Evolutionary conservation across 2,888 invertebrate genomes (phyloP), one percentile per base, ranked within the genome.

Genomic region (Rambutsinella grinnellia): DNA sequence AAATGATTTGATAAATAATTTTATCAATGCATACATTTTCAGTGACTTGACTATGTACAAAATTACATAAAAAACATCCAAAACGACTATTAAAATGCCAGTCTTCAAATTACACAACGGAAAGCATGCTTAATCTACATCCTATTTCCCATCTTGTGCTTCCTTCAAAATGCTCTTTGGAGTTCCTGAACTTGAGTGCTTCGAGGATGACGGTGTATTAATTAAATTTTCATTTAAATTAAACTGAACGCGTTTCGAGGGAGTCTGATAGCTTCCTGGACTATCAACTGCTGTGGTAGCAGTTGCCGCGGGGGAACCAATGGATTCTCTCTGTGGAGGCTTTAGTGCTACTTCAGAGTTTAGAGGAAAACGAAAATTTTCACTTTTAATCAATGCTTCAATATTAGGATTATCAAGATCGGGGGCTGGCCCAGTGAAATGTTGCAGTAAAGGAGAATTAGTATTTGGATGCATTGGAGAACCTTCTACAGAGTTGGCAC

Each of bases 141-240:
- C n/a, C 49, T 23, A 62, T 51, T 21, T 24, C 24, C 46, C 24
- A 8, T 74, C 56, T 27, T 66, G 66, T n/a, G 61, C 28, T 21
- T 72, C 77, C 21, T 82, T 82, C 23, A 82, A 56, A 13, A 81
- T 81, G 44, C 82, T 82, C 63, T 77, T 81, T 44, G 82, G 82
- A 24, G 81, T 81, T 19, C 71, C 68, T 3, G 74, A 71, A 49
- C 70, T 68, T 21, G 56, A 28, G 15, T 44, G 24, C 26, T 44
- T 54, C 0, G 61, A 21, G 2, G 67, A 68, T n/a, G 51, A 17
- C 19, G 76, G 72, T 0, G 82, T 82, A 53, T 74, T 78, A 1
- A 81, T 63, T 13, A 79, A 47, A 47, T 79, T 76, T 49, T 80
- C 80, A 19, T 76, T 69, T 23, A 82, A 79, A 77, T 79, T 82